phyloP scores from a whole-genome alignment of 2,888 invertebrate genomes.

The Temnothorax ravouxi region DNA sequence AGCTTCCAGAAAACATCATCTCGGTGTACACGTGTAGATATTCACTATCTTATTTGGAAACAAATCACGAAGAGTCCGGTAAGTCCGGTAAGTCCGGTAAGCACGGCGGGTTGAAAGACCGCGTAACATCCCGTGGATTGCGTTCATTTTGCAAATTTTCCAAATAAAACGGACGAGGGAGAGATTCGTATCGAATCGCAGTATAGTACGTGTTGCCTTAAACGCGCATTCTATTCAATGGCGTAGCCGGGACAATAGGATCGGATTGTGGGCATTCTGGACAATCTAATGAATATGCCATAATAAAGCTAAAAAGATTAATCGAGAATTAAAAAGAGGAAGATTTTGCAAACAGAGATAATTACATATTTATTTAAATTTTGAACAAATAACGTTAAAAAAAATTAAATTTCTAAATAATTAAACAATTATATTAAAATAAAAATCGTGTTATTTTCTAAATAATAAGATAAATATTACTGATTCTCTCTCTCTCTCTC shows the following conservation, averaged over 20 bases:
- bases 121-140: constrained; percentile 74
- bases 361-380: neutral
- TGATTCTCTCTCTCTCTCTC: no score
- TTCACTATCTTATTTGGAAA: constrained; percentile 64
- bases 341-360: neutral
- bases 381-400: neutral
- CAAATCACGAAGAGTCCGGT: constrained; percentile 71
- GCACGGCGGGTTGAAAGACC: constrained; percentile 72
- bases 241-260: constrained; percentile 27
- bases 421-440: neutral
- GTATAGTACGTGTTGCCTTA: constrained; percentile 54
- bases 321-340: neutral
- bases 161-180: constrained; percentile 47
- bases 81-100: constrained; percentile 58
- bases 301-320: neutral
- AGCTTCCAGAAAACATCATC: constrained; percentile 25
- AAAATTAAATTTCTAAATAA: neutral
- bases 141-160: constrained; percentile 70
- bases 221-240: constrained; percentile 58
- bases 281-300: neutral
- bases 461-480: neutral
- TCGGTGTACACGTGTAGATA: constrained; percentile 20
- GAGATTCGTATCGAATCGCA: constrained; percentile 52
- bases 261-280: neutral
- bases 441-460: neutral